These are phyloP conservation scores for Malthinus flaveolus DNA, from an alignment of 2,888 invertebrate genomes.

Conservation along the genomic window DNA sequence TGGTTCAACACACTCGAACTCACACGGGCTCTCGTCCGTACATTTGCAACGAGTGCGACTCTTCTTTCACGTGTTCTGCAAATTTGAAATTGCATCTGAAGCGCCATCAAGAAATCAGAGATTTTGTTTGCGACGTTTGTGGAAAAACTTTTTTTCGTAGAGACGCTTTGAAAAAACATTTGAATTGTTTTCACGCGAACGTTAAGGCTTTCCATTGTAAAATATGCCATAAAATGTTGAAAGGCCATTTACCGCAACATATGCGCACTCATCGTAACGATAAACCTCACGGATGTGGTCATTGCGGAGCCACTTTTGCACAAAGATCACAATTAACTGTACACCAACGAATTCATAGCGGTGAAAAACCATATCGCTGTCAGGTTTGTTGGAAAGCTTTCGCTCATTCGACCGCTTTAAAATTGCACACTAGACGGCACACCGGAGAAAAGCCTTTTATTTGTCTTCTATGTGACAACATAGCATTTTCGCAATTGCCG, in stretches of 20 bases:
- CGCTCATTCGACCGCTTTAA: constrained; percentile 82
- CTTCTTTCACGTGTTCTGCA: constrained; percentile 69
- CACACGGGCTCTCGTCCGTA: constrained; percentile 76
- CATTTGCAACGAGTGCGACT: constrained; percentile 70
- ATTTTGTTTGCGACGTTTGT: constrained; percentile 79
- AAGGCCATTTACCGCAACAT: constrained; percentile 81
- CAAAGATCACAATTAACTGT: constrained; percentile 84
- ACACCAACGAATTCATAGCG: constrained; percentile 82
- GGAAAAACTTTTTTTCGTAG: constrained; percentile 76
- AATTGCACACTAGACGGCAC: constrained; percentile 79
- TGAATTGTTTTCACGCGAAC: constrained; percentile 75
- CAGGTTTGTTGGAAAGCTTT: constrained; percentile 79
- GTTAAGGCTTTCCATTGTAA: constrained; percentile 76
- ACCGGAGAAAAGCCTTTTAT: constrained; percentile 85
- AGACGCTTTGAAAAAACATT: constrained; percentile 75
- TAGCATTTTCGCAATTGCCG: constrained; percentile 79
- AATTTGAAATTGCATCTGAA: constrained; percentile 67
- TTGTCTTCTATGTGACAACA: constrained; percentile 68
- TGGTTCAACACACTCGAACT: constrained; percentile 73
- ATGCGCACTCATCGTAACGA: constrained; percentile 79
- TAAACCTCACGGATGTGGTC: constrained; percentile 76
- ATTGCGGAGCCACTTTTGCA: constrained; percentile 78
- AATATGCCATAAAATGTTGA: constrained; percentile 78
- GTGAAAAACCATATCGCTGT: constrained; percentile 81
- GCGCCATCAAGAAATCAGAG: constrained; percentile 73